Evolutionary conservation across 2,888 invertebrate genomes (phyloP), one percentile per base, ranked within the genome.

Genomic region (Adelphocoris suturalis): DNA sequence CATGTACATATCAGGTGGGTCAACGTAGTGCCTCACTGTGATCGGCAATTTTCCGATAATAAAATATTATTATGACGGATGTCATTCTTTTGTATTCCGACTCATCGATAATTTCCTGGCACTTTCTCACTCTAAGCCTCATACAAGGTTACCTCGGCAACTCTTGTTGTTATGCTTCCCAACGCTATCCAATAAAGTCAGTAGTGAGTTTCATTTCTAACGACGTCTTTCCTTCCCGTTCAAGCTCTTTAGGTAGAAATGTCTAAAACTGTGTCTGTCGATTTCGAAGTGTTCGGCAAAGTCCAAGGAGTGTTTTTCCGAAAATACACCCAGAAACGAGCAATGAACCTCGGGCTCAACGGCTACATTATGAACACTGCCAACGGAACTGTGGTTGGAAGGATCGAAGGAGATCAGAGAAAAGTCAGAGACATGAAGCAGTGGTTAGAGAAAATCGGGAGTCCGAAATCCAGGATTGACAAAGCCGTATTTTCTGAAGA

Each of bases 231-330:
- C 46, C 46, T 37, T 19, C n/a, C 11, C 78, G 19, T 68, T 13
- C 52, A 89, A 47, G 3, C 37, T 37, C 37, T 2, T 4, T 37
- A 90, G 86, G 86, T 47, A 76, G 37, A 4, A 23, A 23, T 13
- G 68, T 7, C 46, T 19, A 81, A 89, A 47, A 47, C 78, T 0
- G 76, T 86, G 23, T 86, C 85, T 11, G 90, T 90, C n/a, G 86
- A 90, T 86, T 90, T 90, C 78, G 90, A 90, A 90, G 46, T 90
- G 12, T 78, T 52, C 86, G 90, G 90, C 23, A 90, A 86, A 86
- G 90, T 90, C 0, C 90, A 90, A 86, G 90, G 90, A 4, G 80
- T 80, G 4, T 86, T 78, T 76, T 90, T 84, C 47, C 61, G 76
- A 14, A 61, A 90, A 48, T 78, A 78, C 86, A 86, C 90, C 7